Evolutionary conservation across 2,113 vertebrate genomes (phyloP), one percentile per base, ranked within the genome.

Genomic region (Ageneiosus marmoratus): DNA sequence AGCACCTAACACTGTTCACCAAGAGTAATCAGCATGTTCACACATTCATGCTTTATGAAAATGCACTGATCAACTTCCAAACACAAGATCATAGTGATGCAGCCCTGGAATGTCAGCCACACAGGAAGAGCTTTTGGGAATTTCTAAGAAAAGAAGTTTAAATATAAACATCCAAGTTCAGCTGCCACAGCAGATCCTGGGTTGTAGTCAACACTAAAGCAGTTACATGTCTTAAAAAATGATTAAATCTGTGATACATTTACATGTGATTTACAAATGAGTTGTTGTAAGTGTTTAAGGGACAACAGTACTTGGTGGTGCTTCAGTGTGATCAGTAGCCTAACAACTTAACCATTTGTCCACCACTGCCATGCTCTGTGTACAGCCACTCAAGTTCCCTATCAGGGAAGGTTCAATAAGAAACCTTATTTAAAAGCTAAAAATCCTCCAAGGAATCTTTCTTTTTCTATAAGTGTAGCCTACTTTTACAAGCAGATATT

Each of bases 161-260:
- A 77, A 65, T 86, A 27, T 86, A 88, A 87, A 90, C 86, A 84
- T 70, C 53, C 76, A n/a, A 37, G 15, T 74, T 78, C 81, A 78
- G 84, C 77, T 84, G 78, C 85, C 46, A 74, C 77, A 62, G 37
- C 51, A 63, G 75, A 15, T 2, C 34, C 24, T 83, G 55, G 22
- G 32, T 55, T 58, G 13, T 4, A 50, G 18, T 29, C 32, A 48
- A 10, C 16, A 12, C 69, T 74, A 44, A 13, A 72, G 50, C 4
- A 70, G 60, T 5, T 32, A 62, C 13, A 72, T 1, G 12, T 72
- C 48, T 48, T 7, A 2, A 58, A 58, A n/a, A 51, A 50, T 2
- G 22, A 51, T 8, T 13, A 16, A 51, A 20, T 51, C 13, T 20
- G 48, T 51, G n/a, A 8, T 9, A 11, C 4, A 34, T 75, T 51